phyloP scores from a whole-genome alignment of 2,888 invertebrate species.

The Phania funesta region DNA sequence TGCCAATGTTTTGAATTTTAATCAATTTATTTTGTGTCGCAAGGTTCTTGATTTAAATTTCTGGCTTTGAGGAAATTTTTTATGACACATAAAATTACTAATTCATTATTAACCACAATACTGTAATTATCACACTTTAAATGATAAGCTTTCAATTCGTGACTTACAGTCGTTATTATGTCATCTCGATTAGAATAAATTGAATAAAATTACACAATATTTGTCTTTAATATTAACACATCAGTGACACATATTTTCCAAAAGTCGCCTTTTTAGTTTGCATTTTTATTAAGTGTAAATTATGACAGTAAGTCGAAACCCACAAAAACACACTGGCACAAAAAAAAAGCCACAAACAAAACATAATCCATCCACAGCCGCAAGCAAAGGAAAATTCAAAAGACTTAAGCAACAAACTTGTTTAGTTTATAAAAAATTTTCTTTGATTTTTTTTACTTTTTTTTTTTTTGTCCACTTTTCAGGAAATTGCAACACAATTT shows the following conservation, averaged over 20 bases:
- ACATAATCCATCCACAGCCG: neutral
- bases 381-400: slow-evolving; percentile 42
- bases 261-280: slow-evolving; percentile 21
- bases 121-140: neutral
- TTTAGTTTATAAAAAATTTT: slow-evolving; percentile 32
- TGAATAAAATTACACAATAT: slow-evolving; percentile 9
- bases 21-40: too few species aligned
- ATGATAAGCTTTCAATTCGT: neutral
- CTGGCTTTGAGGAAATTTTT: neutral
- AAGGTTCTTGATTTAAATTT: too few species aligned
- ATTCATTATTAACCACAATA: neutral
- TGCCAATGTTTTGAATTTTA: too few species aligned
- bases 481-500: slow-evolving; percentile 39
- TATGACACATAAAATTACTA: neutral
- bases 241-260: slow-evolving; percentile 50
- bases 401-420: slow-evolving; percentile 67
- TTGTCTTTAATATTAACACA: slow-evolving; percentile 5
- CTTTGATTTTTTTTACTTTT: slow-evolving; percentile 31
- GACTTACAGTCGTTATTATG: slow-evolving; percentile 31
- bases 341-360: slow-evolving; percentile 5
- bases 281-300: slow-evolving; percentile 13
- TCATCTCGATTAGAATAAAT: slow-evolving; percentile 31
- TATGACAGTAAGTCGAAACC: slow-evolving; percentile 27
- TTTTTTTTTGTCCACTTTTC: slow-evolving; percentile 39
- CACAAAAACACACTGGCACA: slow-evolving; percentile 8